Evolutionary conservation across 2,113 vertebrate genomes (phyloP).

Genomic region (Hydrolagus affinis): DNA sequence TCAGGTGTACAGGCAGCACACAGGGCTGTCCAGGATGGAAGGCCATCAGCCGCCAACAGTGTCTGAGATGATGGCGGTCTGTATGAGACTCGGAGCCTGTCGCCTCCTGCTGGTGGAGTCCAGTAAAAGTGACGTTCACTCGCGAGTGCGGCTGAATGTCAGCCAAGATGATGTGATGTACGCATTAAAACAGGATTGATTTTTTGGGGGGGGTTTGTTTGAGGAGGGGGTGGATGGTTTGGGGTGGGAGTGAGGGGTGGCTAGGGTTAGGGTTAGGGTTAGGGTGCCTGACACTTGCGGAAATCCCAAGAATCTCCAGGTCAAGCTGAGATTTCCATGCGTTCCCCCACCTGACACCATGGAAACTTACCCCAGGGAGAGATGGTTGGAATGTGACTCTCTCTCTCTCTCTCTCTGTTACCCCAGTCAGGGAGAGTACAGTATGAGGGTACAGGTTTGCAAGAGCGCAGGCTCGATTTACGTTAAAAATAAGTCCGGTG

Average conservation of each 20-base stretch:
- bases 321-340: too few relatives aligned
- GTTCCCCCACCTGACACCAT: too few relatives aligned
- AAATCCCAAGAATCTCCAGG: too few relatives aligned
- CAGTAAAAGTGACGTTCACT: conserved; percentile 67
- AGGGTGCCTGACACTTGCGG: too few relatives aligned
- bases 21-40: conserved; percentile 78
- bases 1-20: conserved; percentile 78
- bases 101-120: conserved; percentile 73
- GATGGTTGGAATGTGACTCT: too few relatives aligned
- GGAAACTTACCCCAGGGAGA: too few relatives aligned
- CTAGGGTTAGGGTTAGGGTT: too few relatives aligned
- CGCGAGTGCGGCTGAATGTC: conserved; percentile 76
- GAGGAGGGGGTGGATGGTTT: background rate
- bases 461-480: conserved; percentile 47
- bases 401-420: too few relatives aligned
- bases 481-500: background rate
- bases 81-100: conserved; percentile 70
- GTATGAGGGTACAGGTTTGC: too few relatives aligned
- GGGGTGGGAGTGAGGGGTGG: background rate
- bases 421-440: too few relatives aligned
- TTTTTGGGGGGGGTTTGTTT: background rate
- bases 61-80: conserved; percentile 70
- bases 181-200: conserved; percentile 68
- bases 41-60: conserved; percentile 65
- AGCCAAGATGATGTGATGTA: conserved; percentile 82